phyloP scores from a whole-genome alignment of 1,140 invertebrate genomes.

The Drosophila lini region DNA sequence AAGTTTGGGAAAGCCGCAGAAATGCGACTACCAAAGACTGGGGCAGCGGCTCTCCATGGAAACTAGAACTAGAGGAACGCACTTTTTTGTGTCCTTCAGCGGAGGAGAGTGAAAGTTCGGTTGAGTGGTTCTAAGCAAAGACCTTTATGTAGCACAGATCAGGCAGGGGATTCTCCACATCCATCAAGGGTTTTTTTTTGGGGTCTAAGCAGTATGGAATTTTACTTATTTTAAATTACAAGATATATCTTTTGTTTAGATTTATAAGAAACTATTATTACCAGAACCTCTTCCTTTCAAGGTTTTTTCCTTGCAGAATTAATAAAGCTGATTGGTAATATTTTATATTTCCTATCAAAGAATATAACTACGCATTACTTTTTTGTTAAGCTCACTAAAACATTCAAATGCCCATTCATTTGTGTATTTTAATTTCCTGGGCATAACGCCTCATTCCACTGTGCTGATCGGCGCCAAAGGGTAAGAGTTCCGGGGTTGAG shows the following conservation, averaged over 20 bases:
- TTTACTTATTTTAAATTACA: neutral
- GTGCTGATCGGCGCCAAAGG: constrained; percentile 46
- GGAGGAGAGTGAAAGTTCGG: constrained; percentile 26
- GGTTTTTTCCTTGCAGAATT: too few species aligned
- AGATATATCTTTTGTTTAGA: neutral
- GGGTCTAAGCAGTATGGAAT: neutral
- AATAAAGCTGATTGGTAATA: neutral
- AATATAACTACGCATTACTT: neutral
- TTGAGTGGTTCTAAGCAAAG: neutral
- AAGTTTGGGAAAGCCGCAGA: constrained; percentile 21
- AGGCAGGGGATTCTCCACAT: neutral
- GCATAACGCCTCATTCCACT: constrained; percentile 20
- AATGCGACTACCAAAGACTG: constrained; percentile 3
- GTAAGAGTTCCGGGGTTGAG: constrained; percentile 6
- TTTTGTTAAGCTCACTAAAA: neutral
- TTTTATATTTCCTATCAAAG: neutral
- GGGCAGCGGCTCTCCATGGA: neutral
- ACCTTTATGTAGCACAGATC: neutral
- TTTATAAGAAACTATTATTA: neutral
- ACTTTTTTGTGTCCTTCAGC: constrained; percentile 9
- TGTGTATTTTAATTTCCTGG: constrained; percentile 24
- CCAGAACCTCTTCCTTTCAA: neutral
- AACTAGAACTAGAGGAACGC: constrained; percentile 13
- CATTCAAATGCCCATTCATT: neutral
- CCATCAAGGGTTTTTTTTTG: neutral